Conservation (phyloP, 2,888 invertebrate genomes). For the Catocala sponsa region DNA sequence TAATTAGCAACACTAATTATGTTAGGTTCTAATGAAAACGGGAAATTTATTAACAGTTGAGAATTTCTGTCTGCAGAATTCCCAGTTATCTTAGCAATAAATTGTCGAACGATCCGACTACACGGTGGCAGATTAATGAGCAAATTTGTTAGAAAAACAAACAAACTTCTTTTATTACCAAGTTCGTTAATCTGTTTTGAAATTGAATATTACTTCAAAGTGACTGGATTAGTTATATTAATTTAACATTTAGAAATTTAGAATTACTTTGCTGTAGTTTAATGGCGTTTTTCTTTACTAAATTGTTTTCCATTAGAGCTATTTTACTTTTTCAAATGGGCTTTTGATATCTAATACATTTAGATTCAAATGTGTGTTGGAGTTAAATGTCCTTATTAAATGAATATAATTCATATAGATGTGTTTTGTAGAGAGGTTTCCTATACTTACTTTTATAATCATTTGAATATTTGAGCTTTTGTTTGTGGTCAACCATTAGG, state of each 20-base stretch:
- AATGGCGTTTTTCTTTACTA: slow-evolving; percentile 1
- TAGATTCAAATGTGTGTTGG: no score
- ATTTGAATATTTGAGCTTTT: no score
- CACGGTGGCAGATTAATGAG: slow-evolving; percentile 72
- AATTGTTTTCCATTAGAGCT: neutral
- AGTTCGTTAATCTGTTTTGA: slow-evolving; percentile 54
- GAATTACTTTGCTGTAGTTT: slow-evolving; percentile 7
- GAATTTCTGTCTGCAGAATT: slow-evolving; percentile 64
- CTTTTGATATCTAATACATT: no score
- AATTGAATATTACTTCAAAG: slow-evolving; percentile 43
- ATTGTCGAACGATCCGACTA: slow-evolving; percentile 59
- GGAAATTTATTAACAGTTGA: slow-evolving; percentile 62
- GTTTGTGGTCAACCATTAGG: no score
- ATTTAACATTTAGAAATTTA: slow-evolving; percentile 14
- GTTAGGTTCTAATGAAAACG: slow-evolving; percentile 61
- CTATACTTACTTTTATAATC: no score
- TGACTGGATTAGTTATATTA: slow-evolving; percentile 32
- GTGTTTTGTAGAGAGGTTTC: no score
- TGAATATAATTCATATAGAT: no score
- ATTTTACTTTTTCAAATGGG: no score
- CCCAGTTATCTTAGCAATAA: slow-evolving; percentile 69
- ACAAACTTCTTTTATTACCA: slow-evolving; percentile 59
- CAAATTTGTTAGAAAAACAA: slow-evolving; percentile 68
- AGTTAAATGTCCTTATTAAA: no score
- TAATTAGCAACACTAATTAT: slow-evolving; percentile 60